Evolutionary conservation across 2,113 vertebrate genomes (phyloP).

Genomic region (Haplochromis vanheusdeni): DNA sequence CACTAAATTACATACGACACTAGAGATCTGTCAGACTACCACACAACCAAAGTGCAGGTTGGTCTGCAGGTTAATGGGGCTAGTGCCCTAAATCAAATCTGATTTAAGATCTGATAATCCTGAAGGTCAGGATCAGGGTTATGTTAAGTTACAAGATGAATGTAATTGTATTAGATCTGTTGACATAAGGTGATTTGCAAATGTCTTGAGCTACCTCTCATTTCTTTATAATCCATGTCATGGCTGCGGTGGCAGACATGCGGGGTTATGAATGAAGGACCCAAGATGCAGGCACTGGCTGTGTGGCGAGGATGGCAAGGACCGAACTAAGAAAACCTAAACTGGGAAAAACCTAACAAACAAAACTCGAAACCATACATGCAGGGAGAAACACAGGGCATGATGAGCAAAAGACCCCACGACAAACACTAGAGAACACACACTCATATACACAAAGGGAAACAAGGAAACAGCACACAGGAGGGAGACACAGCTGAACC

Average conservation of each 20-base stretch:
- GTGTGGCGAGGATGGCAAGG: not conserved
- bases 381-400: not conserved
- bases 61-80: not conserved
- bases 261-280: not conserved
- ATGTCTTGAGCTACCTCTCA: not conserved
- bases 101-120: not conserved
- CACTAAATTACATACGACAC: not conserved
- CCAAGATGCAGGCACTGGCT: not conserved
- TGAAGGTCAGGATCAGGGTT: not conserved
- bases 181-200: not conserved
- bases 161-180: not conserved
- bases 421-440: not conserved
- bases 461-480: not conserved
- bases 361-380: not conserved
- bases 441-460: not conserved
- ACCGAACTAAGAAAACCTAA: not conserved
- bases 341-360: not conserved
- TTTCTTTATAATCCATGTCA: not conserved
- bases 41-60: not conserved
- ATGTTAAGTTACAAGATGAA: not conserved
- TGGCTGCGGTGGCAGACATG: accelerated
- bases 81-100: not conserved
- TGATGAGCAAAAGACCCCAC: not conserved
- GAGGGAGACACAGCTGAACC: not conserved
- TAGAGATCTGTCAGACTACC: not conserved